Conservation (phyloP, 2,888 invertebrate genomes). For the Ectemnius lituratus region DNA sequence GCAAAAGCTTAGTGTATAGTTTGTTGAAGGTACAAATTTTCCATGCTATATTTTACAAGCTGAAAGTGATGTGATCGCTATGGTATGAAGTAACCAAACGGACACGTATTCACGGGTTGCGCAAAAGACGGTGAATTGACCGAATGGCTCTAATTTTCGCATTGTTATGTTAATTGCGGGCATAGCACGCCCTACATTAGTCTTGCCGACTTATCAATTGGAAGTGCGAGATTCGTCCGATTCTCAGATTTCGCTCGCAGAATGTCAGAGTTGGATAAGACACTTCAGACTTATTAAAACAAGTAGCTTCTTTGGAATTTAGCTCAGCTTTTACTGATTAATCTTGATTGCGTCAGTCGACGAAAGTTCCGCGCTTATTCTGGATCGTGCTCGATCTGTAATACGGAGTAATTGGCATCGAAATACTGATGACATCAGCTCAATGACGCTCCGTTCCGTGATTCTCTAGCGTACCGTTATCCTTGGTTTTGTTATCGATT, state of each 20-base stretch:
- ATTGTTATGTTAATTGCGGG: constrained; percentile 68
- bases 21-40: no score
- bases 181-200: constrained; percentile 49
- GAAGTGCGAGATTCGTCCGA: constrained; percentile 37
- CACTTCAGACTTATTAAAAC: no score
- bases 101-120: constrained; percentile 38
- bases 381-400: constrained; percentile 28
- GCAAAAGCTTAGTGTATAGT: no score
- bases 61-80: not conserved
- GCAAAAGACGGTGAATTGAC: constrained; percentile 57
- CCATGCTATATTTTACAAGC: no score
- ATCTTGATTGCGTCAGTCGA: not conserved
- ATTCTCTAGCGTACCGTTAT: constrained; percentile 14
- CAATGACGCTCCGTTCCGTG: constrained; percentile 16
- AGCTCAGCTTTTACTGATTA: not conserved
- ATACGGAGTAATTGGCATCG: constrained; percentile 45
- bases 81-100: constrained; percentile 18
- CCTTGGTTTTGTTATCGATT: constrained; percentile 21
- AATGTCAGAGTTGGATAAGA: not conserved
- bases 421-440: constrained; percentile 57
- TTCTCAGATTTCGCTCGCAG: constrained; percentile 2
- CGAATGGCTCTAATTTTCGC: constrained; percentile 65
- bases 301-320: no score
- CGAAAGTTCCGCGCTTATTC: constrained; percentile 28
- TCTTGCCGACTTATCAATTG: constrained; percentile 51